Evolutionary conservation across 1,140 invertebrate genomes (phyloP), one percentile per base, ranked within the genome.

Genomic region (Heliconius eleuchia): DNA sequence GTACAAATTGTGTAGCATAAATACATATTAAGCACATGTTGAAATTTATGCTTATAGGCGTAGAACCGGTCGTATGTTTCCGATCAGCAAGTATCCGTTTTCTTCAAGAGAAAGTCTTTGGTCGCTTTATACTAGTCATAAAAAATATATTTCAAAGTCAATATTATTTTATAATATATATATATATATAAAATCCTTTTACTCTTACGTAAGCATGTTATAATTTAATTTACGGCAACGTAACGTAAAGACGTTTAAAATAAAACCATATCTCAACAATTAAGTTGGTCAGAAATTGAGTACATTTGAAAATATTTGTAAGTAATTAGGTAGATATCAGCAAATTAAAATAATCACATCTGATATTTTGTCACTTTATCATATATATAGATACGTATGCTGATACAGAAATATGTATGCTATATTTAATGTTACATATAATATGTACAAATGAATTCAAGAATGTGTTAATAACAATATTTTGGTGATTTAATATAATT

Each of bases 31-130:
- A 66, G 60, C 27, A 66, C 27, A 66, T 66, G 9, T 66, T 55
- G 71, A 73, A 55, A 78, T 39, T 70, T 18, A 57, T 42, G 34
- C 46, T 46, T 30, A 39, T 42, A 23, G 23, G 37, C 27, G 46
- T 39, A 77, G 18, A 71, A 77, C 76, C 42, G 76, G 74, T 75
- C 74, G 39, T 55, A 9, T 39, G n/a, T 39, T 66, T 75, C 74
- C 55, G 55, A 66, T 66, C 23, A 55, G n/a, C 55, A 60, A n/a
- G 73, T n/a, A 66, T 66, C 60, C n/a, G 55, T 60, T 75, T 75
- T 74, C 50, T 74, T 60, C 55, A 27, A 66, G 60, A 66, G 60
- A 66, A 66, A 66, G 60, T 66, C 27, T 13, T 13, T 30, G 23
- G 60, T 30, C 13, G 3, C 1, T 27, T 66, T 66, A 1, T 8